Evolutionary conservation across 2,888 invertebrate species (phyloP).

Genomic region (Furcula furcula): DNA sequence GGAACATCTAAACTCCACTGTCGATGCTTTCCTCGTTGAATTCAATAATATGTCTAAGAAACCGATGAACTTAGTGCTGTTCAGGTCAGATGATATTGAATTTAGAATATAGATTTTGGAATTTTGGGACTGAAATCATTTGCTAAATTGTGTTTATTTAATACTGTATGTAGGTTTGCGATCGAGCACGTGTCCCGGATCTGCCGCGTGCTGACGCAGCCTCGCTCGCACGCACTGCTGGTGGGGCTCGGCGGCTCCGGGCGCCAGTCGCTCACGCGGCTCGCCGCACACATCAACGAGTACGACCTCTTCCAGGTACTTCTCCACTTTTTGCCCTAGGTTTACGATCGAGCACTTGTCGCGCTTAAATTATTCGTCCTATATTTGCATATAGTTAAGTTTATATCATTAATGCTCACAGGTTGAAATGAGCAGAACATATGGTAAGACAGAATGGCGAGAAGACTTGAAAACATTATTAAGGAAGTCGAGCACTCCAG

Average conservation of each 20-base stretch:
- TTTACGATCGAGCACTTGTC: conserved; percentile 97
- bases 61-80: conserved; percentile 96
- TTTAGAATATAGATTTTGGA: no score
- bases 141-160: no score
- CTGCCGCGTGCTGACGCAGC: conserved; percentile 94
- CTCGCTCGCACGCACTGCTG: conserved; percentile 93
- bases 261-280: conserved; percentile 92
- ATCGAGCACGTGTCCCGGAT: conserved; percentile 96
- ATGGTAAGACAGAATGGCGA: conserved; percentile 92
- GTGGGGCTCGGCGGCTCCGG: conserved; percentile 97
- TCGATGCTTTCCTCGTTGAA: conserved; percentile 94
- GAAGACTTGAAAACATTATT: conserved; percentile 94
- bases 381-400: neutral
- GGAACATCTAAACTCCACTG: conserved; percentile 89
- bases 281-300: conserved; percentile 95
- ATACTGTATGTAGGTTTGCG: conserved; percentile 87
- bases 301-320: conserved; percentile 89
- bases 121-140: no score
- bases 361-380: conserved; percentile 89
- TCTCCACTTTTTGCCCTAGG: conserved; percentile 45
- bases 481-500: conserved; percentile 90
- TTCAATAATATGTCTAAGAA: conserved; percentile 98
- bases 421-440: conserved; percentile 95
- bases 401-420: conserved; percentile 64
- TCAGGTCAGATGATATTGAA: no score